A percentile compares a stretch with the other conserved stretches of the same genome.
These are phyloP conservation scores for Sakesphorus luctuosus DNA, from an alignment of 2,113 vertebrate species.

Conservation along the genomic window DNA sequence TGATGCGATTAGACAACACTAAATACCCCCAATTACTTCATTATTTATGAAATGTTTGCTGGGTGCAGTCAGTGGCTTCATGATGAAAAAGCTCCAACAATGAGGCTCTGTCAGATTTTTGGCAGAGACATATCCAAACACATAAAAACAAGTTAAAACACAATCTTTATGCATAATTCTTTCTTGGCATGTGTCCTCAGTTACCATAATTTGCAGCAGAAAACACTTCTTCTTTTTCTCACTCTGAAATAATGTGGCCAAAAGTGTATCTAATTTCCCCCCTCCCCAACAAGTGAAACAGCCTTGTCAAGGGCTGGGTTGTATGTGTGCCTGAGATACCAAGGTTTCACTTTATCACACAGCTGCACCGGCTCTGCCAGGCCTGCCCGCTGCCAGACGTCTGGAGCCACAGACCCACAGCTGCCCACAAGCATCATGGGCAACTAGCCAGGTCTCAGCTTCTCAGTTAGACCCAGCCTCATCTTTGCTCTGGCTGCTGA, in stretches of 20 bases:
- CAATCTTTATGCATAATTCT: conserved; percentile 78
- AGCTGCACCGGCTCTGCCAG: conserved; percentile 52
- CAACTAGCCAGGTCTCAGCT: not conserved
- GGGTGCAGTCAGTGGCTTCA: conserved; percentile 50
- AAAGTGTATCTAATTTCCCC: conserved; percentile 72
- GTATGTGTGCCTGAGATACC: conserved; percentile 18
- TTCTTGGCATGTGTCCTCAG: conserved; percentile 72
- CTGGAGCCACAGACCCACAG: not conserved
- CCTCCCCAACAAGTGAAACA: conserved; percentile 68
- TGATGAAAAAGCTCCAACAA: conserved; percentile 66
- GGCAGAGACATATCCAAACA: conserved; percentile 74
- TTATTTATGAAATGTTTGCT: conserved; percentile 63
- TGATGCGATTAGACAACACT: conserved; percentile 48
- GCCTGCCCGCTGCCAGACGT: not conserved
- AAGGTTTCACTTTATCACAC: conserved; percentile 60
- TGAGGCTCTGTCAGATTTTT: conserved; percentile 74
- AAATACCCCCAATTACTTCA: conserved; percentile 62
- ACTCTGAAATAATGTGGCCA: conserved; percentile 69
- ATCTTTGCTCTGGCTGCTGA: conserved; percentile 8
- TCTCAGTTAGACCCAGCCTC: not conserved
- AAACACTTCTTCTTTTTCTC: conserved; percentile 75
- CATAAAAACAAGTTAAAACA: conserved; percentile 80
- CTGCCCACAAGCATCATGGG: conserved; percentile 47
- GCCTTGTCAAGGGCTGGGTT: conserved; percentile 52
- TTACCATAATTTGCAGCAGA: conserved; percentile 74